Conservation (phyloP, 2,113 vertebrate species). For the Oreochromis aureus region DNA sequence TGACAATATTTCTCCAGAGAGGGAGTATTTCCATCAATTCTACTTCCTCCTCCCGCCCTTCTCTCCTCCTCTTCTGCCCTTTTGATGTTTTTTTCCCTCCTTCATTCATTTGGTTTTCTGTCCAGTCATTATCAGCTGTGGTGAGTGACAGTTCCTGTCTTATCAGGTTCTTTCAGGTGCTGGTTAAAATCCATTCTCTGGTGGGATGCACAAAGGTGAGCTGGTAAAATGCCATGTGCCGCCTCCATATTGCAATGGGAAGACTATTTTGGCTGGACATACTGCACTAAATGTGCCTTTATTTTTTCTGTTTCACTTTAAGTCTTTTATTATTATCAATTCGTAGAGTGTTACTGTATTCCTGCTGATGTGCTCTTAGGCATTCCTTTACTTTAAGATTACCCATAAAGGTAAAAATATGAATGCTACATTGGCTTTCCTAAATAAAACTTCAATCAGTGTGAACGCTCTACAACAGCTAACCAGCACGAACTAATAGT, state of each 20-base stretch:
- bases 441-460: background rate
- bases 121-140: slow-evolving; percentile 39
- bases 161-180: slow-evolving; percentile 64
- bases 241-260: background rate
- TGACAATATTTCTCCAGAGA: slow-evolving; percentile 41
- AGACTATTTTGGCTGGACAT: slow-evolving; percentile 5
- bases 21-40: slow-evolving; percentile 6
- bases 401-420: background rate
- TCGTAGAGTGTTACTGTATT: background rate
- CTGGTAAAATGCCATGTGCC: slow-evolving; percentile 37
- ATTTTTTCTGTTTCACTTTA: background rate
- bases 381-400: background rate
- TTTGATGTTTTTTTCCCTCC: background rate
- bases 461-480: background rate
- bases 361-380: background rate
- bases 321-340: background rate
- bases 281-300: background rate
- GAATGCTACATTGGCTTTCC: background rate
- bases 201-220: slow-evolving; percentile 35
- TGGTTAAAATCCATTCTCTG: slow-evolving; percentile 44
- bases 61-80: background rate
- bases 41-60: background rate
- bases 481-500: background rate
- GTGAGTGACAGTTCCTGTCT: slow-evolving; percentile 36
- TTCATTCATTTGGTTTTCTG: slow-evolving; percentile 9